A percentile compares a stretch with the other conserved stretches of the same genome.
Conservation (phyloP, 2,113 vertebrate genomes). For the Callithrix jacchus region DNA sequence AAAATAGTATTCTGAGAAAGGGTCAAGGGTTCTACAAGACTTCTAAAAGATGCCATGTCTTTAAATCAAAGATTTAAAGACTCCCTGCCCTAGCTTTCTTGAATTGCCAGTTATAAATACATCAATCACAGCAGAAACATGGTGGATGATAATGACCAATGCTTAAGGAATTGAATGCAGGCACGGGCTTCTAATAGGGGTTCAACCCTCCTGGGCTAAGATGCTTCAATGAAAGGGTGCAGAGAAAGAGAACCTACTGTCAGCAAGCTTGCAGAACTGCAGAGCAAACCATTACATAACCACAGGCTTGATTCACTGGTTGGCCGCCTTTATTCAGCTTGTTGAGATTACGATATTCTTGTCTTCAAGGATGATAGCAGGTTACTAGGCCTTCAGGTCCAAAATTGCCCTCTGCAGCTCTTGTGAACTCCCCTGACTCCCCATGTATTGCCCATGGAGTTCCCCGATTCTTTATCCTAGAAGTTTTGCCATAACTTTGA, state of each 20-base stretch:
- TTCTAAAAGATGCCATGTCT: not conserved
- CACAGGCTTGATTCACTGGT: slow-evolving; percentile 15
- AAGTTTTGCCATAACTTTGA: slow-evolving; percentile 14
- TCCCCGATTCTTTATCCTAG: not conserved
- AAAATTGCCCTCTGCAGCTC: slow-evolving; percentile 41
- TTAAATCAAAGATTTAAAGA: slow-evolving; percentile 20
- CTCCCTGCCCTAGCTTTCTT: not conserved
- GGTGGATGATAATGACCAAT: slow-evolving; percentile 37
- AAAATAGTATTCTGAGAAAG: slow-evolving; percentile 34
- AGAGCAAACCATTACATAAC: slow-evolving; percentile 15
- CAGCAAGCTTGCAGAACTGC: slow-evolving; percentile 61
- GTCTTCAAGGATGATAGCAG: slow-evolving; percentile 41
- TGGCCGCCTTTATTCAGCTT: slow-evolving; percentile 37
- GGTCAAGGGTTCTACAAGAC: not conserved
- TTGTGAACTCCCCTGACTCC: slow-evolving; percentile 22
- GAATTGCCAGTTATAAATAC: slow-evolving; percentile 15
- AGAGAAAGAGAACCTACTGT: slow-evolving; percentile 29
- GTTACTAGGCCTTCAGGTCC: not conserved
- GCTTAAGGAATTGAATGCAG: slow-evolving; percentile 47
- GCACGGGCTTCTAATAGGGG: not conserved
- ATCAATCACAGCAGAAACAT: not conserved
- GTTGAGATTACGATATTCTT: not conserved
- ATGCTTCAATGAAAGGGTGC: slow-evolving; percentile 39
- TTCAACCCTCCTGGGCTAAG: not conserved
- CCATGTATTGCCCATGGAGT: not conserved